Evolutionary conservation across 2,888 invertebrate genomes (phyloP).

Genomic region (Drosophila pseudotakahashii): DNA sequence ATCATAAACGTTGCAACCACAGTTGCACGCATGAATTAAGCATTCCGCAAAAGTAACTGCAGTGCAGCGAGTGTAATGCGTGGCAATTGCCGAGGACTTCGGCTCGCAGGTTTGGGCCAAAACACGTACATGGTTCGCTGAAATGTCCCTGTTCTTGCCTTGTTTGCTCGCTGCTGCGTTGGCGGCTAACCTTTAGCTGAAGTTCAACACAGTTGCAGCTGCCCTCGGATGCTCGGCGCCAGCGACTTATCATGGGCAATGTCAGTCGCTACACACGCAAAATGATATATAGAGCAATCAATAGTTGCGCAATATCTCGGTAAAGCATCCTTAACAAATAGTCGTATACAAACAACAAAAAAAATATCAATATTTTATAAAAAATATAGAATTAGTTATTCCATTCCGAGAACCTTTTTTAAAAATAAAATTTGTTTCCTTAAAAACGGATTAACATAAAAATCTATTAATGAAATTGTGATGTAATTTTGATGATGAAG

Average conservation of each 20-base stretch:
- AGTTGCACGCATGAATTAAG: slow-evolving; percentile 76
- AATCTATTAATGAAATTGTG: too few species aligned
- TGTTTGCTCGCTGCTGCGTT: slow-evolving; percentile 57
- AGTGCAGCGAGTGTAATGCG: slow-evolving; percentile 43
- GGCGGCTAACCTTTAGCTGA: slow-evolving; percentile 48
- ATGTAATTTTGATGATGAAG: too few species aligned
- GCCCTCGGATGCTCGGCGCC: slow-evolving; percentile 22
- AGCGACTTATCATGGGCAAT: slow-evolving; percentile 37
- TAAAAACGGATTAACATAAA: too few species aligned
- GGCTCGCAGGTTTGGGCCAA: slow-evolving; percentile 32
- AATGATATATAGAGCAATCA: background rate
- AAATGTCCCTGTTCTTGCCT: slow-evolving; percentile 20
- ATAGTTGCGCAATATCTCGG: background rate
- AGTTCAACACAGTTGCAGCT: slow-evolving; percentile 50
- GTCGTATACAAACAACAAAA: background rate
- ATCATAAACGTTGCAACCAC: slow-evolving; percentile 74
- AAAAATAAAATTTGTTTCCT: too few species aligned
- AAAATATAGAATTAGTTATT: background rate
- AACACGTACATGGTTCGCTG: slow-evolving; percentile 40
- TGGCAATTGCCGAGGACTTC: slow-evolving; percentile 39
- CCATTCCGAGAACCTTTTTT: too few species aligned
- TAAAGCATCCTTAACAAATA: background rate
- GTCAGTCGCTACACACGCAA: background rate
- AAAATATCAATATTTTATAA: background rate
- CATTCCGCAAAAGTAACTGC: slow-evolving; percentile 73